Conservation (phyloP, 2,888 invertebrate genomes). For the Eupsilia transversa region DNA sequence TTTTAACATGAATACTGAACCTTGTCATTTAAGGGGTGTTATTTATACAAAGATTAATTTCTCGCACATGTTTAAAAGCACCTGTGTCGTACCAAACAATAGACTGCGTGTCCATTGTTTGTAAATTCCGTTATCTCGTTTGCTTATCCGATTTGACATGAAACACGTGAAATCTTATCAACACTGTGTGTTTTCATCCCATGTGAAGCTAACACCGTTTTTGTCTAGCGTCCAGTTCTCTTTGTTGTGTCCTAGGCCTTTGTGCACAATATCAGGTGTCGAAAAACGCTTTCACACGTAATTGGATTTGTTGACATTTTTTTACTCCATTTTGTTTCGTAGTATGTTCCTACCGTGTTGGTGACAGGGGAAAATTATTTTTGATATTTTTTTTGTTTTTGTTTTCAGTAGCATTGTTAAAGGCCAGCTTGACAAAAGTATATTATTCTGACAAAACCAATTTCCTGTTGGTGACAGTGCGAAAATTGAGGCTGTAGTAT, state of each 20-base stretch:
- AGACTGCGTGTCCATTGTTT: constrained; percentile 34
- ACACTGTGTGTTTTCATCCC: constrained; percentile 21
- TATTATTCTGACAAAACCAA: constrained; percentile 23
- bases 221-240: background rate
- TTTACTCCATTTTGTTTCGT: background rate
- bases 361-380: constrained; percentile 13
- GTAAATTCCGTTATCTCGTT: constrained; percentile 26
- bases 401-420: background rate
- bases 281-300: constrained; percentile 21
- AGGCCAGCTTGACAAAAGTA: background rate
- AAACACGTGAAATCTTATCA: constrained; percentile 35
- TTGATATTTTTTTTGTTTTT: constrained; percentile 17
- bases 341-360: constrained; percentile 5
- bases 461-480: constrained; percentile 24
- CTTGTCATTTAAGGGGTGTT: background rate
- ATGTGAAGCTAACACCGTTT: background rate
- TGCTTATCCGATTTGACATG: constrained; percentile 30
- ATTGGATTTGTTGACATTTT: constrained; percentile 18
- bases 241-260: constrained; percentile 33
- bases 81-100: constrained; percentile 31
- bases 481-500: background rate
- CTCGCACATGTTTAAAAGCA: constrained; percentile 12
- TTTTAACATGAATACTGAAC: background rate
- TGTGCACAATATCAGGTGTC: constrained; percentile 40
- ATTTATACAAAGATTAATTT: background rate